Conservation (phyloP, 2,888 invertebrate genomes). For the Ptilodon capucinus region DNA sequence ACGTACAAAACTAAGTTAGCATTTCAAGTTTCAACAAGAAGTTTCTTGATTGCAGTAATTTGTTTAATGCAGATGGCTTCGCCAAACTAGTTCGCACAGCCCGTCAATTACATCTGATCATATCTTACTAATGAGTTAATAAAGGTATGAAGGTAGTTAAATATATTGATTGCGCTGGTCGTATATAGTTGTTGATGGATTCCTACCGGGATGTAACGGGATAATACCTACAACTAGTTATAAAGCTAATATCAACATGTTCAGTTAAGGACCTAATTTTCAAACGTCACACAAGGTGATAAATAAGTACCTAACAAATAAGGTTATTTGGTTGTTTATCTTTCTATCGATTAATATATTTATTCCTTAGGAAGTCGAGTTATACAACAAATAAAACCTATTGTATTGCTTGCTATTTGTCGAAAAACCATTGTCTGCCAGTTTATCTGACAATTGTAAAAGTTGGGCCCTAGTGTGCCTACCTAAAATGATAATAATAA, state of each 20-base stretch:
- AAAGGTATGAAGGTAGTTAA: background rate
- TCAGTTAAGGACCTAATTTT: no score
- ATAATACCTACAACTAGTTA: background rate
- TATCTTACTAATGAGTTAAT: conserved; percentile 11
- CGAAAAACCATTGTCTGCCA: no score
- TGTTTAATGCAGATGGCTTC: background rate
- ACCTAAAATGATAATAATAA: no score
- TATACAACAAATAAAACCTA: no score
- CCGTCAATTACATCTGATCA: conserved; percentile 10
- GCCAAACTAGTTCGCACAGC: background rate
- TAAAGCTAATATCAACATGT: background rate
- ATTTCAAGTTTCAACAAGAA: background rate
- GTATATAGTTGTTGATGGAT: background rate
- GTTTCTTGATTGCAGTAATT: background rate
- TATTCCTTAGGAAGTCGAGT: no score
- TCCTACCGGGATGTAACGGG: background rate
- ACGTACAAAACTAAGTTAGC: background rate
- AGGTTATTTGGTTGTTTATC: no score
- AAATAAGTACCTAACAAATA: no score
- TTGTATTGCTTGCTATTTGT: no score
- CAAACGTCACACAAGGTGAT: no score
- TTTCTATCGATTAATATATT: no score
- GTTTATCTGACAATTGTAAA: no score
- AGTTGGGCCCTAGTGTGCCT: no score
- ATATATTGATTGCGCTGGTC: background rate